phyloP scores from a whole-genome alignment of 2,113 vertebrate genomes.

The Neogobius melanostomus region DNA sequence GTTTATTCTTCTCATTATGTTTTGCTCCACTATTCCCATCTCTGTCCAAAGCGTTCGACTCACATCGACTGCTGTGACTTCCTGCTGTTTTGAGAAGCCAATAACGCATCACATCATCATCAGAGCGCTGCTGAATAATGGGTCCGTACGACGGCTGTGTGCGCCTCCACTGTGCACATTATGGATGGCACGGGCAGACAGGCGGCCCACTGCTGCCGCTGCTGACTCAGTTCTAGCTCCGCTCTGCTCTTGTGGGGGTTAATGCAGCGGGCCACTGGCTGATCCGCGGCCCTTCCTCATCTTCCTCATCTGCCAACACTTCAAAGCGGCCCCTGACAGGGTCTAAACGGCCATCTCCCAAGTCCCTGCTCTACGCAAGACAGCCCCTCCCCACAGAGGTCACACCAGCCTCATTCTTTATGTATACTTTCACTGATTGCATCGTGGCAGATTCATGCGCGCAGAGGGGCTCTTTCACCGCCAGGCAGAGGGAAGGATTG shows the following conservation, averaged over 20 bases:
- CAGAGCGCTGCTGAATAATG: constrained; percentile 54
- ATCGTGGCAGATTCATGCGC: constrained; percentile 55
- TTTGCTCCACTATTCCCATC: constrained; percentile 33
- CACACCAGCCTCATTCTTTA: constrained; percentile 65
- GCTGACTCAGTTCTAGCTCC: constrained; percentile 61
- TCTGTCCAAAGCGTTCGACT: constrained; percentile 36
- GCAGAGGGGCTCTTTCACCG: constrained; percentile 49
- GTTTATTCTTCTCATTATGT: constrained; percentile 2
- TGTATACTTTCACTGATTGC: constrained; percentile 62
- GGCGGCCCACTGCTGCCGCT: constrained; percentile 41
- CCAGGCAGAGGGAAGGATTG: constrained; percentile 39
- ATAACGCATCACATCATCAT: constrained; percentile 55
- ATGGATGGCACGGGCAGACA: constrained; percentile 50
- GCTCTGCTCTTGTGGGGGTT: constrained; percentile 51
- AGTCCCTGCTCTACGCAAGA: constrained; percentile 27
- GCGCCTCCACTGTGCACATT: constrained; percentile 48
- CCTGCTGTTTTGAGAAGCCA: constrained; percentile 44
- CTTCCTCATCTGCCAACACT: constrained; percentile 59
- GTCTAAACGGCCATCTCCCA: constrained; percentile 55
- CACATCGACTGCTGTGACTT: constrained; percentile 21
- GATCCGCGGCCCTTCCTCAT: constrained; percentile 50
- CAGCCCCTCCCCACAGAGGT: constrained; percentile 42
- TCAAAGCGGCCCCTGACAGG: constrained; percentile 61
- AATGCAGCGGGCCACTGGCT: constrained; percentile 52
- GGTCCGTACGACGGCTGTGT: constrained; percentile 36